Percentiles rank a stretch among this genome's conserved stretches.
Conservation (phyloP, 2,888 invertebrate species). For the Megastigmus dorsalis region DNA sequence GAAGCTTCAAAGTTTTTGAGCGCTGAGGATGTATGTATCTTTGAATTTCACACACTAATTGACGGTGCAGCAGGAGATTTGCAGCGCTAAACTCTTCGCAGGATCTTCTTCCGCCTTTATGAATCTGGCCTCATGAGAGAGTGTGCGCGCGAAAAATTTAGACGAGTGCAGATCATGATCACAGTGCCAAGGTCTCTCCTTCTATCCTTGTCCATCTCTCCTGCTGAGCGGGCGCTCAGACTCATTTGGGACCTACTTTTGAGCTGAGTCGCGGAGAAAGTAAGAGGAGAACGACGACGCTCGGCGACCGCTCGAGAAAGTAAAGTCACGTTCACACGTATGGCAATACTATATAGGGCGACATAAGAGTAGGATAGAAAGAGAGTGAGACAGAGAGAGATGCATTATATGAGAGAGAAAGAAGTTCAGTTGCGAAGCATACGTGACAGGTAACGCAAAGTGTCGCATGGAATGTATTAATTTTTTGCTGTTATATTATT, state of each 20-base stretch:
- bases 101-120: too few species aligned
- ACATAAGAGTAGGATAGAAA: slow-evolving; percentile 53
- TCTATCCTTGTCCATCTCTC: not conserved
- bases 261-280: slow-evolving; percentile 64
- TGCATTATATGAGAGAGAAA: too few species aligned
- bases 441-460: not conserved
- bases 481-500: not conserved
- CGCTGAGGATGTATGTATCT: not conserved
- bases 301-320: slow-evolving; percentile 68
- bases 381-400: slow-evolving; percentile 1
- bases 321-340: slow-evolving; percentile 65
- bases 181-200: slow-evolving; percentile 30
- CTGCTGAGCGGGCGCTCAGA: slow-evolving; percentile 50
- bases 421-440: not conserved
- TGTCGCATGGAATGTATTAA: not conserved
- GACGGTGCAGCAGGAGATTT: too few species aligned
- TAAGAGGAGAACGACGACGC: slow-evolving; percentile 64
- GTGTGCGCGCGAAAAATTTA: slow-evolving; percentile 5
- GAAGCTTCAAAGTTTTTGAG: not conserved
- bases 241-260: slow-evolving; percentile 73
- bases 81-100: too few species aligned
- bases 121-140: too few species aligned
- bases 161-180: slow-evolving; percentile 28
- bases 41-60: too few species aligned
- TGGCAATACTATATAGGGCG: slow-evolving; percentile 60